Evolutionary conservation across 1,140 invertebrate species (phyloP).

Genomic region (Drosophila kanapiae): DNA sequence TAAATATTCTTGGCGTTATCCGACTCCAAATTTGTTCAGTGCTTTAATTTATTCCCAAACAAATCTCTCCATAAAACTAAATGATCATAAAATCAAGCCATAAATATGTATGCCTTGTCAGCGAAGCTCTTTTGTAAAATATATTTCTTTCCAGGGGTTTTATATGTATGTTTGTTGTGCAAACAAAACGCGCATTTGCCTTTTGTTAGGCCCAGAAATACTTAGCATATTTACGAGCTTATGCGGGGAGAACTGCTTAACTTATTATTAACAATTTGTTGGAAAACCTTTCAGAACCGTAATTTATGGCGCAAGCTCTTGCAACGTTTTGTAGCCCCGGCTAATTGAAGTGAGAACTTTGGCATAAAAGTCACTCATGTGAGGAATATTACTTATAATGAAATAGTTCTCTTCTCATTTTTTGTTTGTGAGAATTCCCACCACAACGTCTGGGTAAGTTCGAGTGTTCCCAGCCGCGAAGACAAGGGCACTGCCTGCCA

Average conservation of each 20-base stretch:
- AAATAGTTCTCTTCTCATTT: slow-evolving; percentile 10
- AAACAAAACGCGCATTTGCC: slow-evolving; percentile 11
- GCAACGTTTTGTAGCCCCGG: slow-evolving; percentile 18
- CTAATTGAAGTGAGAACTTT: slow-evolving; percentile 46
- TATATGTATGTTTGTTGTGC: not conserved
- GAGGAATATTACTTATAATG: slow-evolving; percentile 23
- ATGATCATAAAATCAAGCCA: slow-evolving; percentile 19
- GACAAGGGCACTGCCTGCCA: slow-evolving; percentile 31
- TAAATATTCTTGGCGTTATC: not conserved
- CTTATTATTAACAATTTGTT: slow-evolving; percentile 28
- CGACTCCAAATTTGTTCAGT: not conserved
- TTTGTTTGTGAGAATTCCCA: slow-evolving; percentile 33
- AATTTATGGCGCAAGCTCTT: slow-evolving; percentile 4
- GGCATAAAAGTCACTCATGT: slow-evolving; percentile 31
- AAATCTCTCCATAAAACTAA: slow-evolving; percentile 30
- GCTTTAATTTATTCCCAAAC: slow-evolving; percentile 28
- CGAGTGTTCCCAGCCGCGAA: slow-evolving; percentile 35
- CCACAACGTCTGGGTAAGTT: not conserved
- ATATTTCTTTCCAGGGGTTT: not conserved
- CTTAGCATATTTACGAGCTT: slow-evolving; percentile 9
- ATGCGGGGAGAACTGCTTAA: not conserved
- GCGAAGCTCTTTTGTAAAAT: slow-evolving; percentile 15
- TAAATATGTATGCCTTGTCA: slow-evolving; percentile 30
- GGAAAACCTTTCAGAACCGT: not conserved
- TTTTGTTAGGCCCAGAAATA: not conserved